Percentiles rank a stretch among this genome's conserved stretches.
phyloP scores from a whole-genome alignment of 2,113 vertebrate genomes.

The Artemisiospiza belli region DNA sequence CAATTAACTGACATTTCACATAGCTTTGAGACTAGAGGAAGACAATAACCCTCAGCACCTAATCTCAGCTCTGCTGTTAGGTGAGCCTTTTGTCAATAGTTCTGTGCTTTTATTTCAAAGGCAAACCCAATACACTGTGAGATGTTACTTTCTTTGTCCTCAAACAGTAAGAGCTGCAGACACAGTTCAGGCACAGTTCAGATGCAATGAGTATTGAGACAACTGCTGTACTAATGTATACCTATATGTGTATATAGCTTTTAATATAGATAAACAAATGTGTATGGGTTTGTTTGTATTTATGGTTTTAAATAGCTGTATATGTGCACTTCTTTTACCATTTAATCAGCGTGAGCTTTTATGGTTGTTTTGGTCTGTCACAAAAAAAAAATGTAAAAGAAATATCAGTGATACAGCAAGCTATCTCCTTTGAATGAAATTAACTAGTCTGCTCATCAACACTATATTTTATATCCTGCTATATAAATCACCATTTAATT shows the following conservation, averaged over 20 bases:
- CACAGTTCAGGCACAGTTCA: slow-evolving; percentile 76
- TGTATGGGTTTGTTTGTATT: not conserved
- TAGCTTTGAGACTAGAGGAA: slow-evolving; percentile 66
- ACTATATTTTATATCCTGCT: not conserved
- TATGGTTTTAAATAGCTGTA: not conserved
- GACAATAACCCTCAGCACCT: slow-evolving; percentile 69
- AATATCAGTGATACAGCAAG: not conserved
- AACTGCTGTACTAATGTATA: not conserved
- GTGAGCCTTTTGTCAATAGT: slow-evolving; percentile 67
- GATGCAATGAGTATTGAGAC: not conserved
- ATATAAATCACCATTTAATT: not conserved
- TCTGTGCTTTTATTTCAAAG: slow-evolving; percentile 63
- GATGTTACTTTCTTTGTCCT: slow-evolving; percentile 67
- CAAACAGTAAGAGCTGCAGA: slow-evolving; percentile 16
- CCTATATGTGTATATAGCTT: not conserved
- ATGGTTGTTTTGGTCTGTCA: not conserved
- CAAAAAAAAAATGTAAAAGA: not conserved
- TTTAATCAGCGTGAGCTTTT: not conserved
- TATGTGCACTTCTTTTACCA: not conserved
- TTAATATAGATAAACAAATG: not conserved
- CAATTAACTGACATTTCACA: slow-evolving; percentile 79
- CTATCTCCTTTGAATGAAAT: not conserved
- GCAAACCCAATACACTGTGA: slow-evolving; percentile 58
- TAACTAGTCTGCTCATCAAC: not conserved
- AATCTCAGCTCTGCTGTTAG: slow-evolving; percentile 64